Percentiles rank a stretch among this genome's conserved stretches.
Evolutionary conservation across 2,797 vertebrate genomes (phyloP).

Genomic region (Vireo griseus): DNA sequence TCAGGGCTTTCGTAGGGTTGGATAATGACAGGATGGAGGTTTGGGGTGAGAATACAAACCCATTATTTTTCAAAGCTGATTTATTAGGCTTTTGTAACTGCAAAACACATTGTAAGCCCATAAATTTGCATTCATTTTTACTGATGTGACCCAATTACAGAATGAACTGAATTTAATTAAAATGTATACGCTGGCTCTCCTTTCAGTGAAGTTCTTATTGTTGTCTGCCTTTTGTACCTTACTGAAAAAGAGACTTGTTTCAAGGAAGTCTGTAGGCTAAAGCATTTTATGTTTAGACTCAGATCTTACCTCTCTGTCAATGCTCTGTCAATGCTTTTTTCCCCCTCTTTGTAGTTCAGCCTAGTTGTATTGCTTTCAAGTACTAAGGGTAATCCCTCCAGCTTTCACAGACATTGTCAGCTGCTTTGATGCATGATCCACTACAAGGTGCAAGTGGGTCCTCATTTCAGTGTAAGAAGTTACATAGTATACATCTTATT

Average conservation of each 20-base stretch:
- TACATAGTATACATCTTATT: background rate
- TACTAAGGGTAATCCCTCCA: slow-evolving; percentile 33
- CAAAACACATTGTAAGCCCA: slow-evolving; percentile 52
- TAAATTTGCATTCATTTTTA: slow-evolving; percentile 73
- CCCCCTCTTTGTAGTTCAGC: background rate
- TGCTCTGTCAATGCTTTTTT: background rate
- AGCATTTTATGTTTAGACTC: slow-evolving; percentile 32
- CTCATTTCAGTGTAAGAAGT: background rate
- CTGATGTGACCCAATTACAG: slow-evolving; percentile 70
- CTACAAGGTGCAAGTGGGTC: background rate
- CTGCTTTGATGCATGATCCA: slow-evolving; percentile 42
- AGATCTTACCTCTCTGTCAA: slow-evolving; percentile 37
- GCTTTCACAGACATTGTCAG: slow-evolving; percentile 40
- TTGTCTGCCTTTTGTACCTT: slow-evolving; percentile 29
- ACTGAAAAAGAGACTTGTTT: slow-evolving; percentile 28
- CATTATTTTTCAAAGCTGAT: slow-evolving; percentile 48
- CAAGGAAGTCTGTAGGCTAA: slow-evolving; percentile 13
- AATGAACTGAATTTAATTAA: slow-evolving; percentile 66
- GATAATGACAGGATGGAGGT: background rate
- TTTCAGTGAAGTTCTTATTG: slow-evolving; percentile 35
- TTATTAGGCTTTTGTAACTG: slow-evolving; percentile 49
- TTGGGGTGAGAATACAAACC: slow-evolving; percentile 10
- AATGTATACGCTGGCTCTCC: background rate
- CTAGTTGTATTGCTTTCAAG: slow-evolving; percentile 42
- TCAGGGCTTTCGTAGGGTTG: background rate